A percentile compares a stretch with the other conserved stretches of the same genome.
phyloP scores from a whole-genome alignment of 2,888 invertebrate species.

The Cataglyphis cursor region DNA sequence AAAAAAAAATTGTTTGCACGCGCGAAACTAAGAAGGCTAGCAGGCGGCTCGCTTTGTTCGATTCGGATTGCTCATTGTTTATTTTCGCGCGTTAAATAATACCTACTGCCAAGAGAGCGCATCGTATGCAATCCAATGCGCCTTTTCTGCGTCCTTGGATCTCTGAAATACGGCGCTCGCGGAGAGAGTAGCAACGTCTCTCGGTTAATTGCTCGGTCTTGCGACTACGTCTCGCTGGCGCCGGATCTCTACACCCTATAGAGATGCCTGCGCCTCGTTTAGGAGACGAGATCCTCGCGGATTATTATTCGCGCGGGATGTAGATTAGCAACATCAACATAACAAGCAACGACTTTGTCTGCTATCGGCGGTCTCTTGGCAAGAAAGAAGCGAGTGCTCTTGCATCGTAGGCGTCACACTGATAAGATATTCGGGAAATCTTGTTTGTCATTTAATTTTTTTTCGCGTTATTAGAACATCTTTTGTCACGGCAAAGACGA shows the following conservation, averaged over 20 bases:
- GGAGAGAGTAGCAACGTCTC: slow-evolving; percentile 37
- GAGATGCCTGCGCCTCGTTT: slow-evolving; percentile 36
- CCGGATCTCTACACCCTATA: slow-evolving; percentile 38
- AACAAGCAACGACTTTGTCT: slow-evolving; percentile 38
- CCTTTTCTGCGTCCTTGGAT: slow-evolving; percentile 30
- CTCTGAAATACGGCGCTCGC: slow-evolving; percentile 11
- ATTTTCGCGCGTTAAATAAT: slow-evolving; percentile 14
- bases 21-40: neutral
- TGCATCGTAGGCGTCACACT: neutral
- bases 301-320: slow-evolving; percentile 50
- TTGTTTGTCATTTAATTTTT: neutral
- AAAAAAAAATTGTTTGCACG: neutral
- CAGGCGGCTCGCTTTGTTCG: neutral
- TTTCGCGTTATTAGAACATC: neutral
- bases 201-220: slow-evolving; percentile 58
- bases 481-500: neutral
- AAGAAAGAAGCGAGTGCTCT: neutral
- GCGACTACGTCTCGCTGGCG: slow-evolving; percentile 55
- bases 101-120: neutral
- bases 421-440: neutral
- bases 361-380: neutral
- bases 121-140: neutral
- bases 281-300: slow-evolving; percentile 21
- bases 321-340: slow-evolving; percentile 51
- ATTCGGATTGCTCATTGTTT: slow-evolving; percentile 34